A percentile compares a stretch with the other conserved stretches of the same genome.
phyloP scores from a whole-genome alignment of 2,113 vertebrate species.

The Mirza zaza region DNA sequence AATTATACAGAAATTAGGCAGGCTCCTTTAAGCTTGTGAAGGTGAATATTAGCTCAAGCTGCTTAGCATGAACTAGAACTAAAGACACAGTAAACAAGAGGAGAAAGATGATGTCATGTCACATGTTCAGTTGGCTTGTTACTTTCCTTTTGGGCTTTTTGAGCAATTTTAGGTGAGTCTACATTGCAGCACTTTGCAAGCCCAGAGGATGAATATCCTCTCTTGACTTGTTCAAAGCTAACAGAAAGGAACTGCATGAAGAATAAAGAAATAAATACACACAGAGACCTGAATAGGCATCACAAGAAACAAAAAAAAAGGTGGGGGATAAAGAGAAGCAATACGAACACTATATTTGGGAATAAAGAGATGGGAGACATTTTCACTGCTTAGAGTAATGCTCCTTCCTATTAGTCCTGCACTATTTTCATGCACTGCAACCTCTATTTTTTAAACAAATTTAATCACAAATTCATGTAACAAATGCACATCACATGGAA shows the following conservation, averaged over 20 bases:
- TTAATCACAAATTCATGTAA: background rate
- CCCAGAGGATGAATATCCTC: conserved; percentile 21
- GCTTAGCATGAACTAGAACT: background rate
- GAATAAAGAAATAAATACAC: conserved; percentile 38
- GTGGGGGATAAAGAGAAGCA: background rate
- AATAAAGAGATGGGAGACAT: background rate
- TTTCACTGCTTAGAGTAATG: background rate
- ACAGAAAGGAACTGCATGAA: conserved; percentile 3
- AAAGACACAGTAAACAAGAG: background rate
- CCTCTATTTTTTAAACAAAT: background rate
- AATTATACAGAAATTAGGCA: background rate
- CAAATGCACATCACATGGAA: background rate
- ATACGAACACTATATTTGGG: background rate
- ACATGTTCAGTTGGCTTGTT: background rate
- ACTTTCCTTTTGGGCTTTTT: background rate
- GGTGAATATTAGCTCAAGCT: background rate
- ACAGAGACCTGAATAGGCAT: conserved; percentile 3
- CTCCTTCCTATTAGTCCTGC: background rate
- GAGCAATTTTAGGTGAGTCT: conserved; percentile 59
- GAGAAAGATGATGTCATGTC: background rate
- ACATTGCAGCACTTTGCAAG: conserved; percentile 35
- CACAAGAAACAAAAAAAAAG: background rate
- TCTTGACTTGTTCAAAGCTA: conserved; percentile 44
- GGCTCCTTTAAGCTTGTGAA: background rate
- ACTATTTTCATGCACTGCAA: background rate